Evolutionary conservation across 2,113 vertebrate genomes (phyloP).

Genomic region (Rhea pennata): DNA sequence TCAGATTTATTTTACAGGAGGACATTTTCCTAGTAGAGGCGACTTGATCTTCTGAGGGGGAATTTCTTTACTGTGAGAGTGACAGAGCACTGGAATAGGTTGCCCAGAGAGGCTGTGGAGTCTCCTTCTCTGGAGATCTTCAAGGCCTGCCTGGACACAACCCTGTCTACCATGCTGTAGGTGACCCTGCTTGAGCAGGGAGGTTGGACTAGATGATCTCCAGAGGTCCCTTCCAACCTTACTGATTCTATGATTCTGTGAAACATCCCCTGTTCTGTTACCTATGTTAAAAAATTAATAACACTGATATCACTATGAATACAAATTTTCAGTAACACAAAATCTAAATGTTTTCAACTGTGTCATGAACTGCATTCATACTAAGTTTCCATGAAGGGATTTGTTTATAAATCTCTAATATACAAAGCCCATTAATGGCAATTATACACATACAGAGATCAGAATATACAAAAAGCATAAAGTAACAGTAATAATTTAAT

Average conservation of each 20-base stretch:
- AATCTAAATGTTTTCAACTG: neutral
- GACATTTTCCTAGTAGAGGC: neutral
- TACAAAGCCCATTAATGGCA: neutral
- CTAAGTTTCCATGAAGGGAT: neutral
- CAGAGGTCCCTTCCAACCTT: too few relatives aligned
- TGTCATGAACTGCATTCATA: neutral
- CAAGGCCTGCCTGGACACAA: too few relatives aligned
- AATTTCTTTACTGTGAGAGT: too few relatives aligned
- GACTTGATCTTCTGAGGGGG: neutral
- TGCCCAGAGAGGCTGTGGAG: too few relatives aligned
- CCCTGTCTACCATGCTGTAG: too few relatives aligned
- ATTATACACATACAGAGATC: neutral
- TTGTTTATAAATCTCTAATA: neutral
- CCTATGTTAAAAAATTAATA: neutral
- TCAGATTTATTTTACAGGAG: neutral
- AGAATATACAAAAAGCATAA: neutral
- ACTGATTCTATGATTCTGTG: too few relatives aligned
- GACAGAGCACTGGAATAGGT: too few relatives aligned
- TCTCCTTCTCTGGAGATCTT: too few relatives aligned
- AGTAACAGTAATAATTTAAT: neutral
- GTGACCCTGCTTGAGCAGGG: too few relatives aligned
- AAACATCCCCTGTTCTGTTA: neutral
- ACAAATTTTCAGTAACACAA: neutral
- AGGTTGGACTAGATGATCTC: too few relatives aligned
- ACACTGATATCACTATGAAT: neutral